Conservation (phyloP, 2,113 vertebrate genomes). For the Numenius arquata region DNA sequence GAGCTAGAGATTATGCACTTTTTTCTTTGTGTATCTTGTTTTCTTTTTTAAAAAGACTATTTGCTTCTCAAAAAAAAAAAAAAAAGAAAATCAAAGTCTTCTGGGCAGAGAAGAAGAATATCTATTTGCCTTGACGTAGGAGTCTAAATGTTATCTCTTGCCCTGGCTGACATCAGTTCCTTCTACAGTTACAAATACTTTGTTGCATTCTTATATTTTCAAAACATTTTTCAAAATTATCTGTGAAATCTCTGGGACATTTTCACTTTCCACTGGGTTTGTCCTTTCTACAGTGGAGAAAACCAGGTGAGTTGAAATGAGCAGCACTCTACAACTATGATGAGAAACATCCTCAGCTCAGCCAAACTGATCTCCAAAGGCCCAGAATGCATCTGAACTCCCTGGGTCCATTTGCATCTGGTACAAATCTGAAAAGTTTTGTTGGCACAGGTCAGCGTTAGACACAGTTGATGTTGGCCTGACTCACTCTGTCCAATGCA, state of each 20-base stretch:
- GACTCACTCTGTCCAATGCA: not conserved
- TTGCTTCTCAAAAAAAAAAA: not conserved
- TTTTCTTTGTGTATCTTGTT: not conserved
- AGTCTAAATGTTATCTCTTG: not conserved
- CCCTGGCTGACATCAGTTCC: not conserved
- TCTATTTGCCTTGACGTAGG: not conserved
- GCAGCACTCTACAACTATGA: not conserved
- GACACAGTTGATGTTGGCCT: not conserved
- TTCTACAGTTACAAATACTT: not conserved
- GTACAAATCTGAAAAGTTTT: not conserved
- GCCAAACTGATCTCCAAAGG: not conserved
- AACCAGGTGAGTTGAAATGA: not conserved
- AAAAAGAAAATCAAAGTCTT: not conserved
- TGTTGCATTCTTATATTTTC: not conserved
- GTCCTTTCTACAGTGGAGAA: not conserved
- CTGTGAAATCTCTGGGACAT: not conserved
- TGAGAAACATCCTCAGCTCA: not conserved
- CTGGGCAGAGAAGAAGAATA: not conserved
- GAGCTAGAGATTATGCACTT: constrained; percentile 11
- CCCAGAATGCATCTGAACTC: not conserved
- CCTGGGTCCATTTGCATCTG: not conserved
- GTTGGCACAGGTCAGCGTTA: not conserved
- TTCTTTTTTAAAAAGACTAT: constrained; percentile 15
- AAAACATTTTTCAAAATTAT: not conserved
- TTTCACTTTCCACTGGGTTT: not conserved